Evolutionary conservation across 1,140 invertebrate species (phyloP).

Genomic region (Ganaspis sp.): DNA sequence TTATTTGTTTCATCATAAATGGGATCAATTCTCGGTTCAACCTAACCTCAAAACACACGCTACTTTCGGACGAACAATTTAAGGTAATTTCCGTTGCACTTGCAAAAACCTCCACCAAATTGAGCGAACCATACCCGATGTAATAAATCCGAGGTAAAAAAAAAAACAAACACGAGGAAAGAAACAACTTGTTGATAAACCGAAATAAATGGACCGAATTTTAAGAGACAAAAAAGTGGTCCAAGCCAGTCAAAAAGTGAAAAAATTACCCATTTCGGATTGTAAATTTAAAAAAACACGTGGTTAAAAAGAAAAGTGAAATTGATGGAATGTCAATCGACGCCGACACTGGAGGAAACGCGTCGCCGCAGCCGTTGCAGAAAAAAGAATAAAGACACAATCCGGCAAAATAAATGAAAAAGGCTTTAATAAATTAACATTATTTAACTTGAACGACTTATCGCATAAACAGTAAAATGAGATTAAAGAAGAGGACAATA

Average conservation of each 20-base stretch:
- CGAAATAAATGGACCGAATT: no score
- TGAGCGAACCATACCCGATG: no score
- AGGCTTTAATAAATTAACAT: conserved; percentile 12
- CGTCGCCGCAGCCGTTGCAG: not conserved
- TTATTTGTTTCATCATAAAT: no score
- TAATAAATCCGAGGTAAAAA: not conserved
- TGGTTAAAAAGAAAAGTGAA: conserved; percentile 85
- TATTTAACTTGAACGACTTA: conserved; percentile 56
- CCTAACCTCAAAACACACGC: no score
- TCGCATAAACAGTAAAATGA: conserved; percentile 51
- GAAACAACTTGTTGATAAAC: conserved; percentile 1
- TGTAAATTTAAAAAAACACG: conserved; percentile 75
- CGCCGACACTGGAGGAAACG: not conserved
- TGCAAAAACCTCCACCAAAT: no score
- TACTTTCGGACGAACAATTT: no score
- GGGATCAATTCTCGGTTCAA: no score
- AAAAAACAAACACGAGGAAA: not conserved
- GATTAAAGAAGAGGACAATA: conserved; percentile 17
- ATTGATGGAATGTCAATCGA: conserved; percentile 75
- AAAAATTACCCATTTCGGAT: not conserved
- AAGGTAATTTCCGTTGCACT: no score
- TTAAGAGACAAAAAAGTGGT: not conserved
- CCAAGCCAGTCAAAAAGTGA: not conserved
- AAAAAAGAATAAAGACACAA: not conserved
- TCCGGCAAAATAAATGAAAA: not conserved